Conservation (phyloP, 1,140 invertebrate genomes). For the Nasonia vitripennis region DNA sequence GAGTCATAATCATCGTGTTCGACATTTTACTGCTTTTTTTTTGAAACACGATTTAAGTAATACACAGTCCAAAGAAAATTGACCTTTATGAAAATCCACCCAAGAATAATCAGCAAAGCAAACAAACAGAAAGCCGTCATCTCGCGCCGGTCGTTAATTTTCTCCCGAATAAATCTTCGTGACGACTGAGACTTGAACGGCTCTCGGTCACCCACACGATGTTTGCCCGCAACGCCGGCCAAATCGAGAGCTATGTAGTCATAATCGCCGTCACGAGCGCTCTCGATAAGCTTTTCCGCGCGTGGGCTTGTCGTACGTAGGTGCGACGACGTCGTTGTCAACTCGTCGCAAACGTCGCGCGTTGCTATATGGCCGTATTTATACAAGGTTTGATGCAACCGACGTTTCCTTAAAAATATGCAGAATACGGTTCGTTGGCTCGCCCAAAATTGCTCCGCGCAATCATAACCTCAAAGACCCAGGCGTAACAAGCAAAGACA, state of each 20-base stretch:
- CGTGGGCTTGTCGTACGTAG: background rate
- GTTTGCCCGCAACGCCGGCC: background rate
- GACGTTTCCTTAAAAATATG: background rate
- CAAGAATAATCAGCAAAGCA: background rate
- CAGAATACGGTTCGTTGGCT: no score
- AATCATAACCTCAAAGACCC: no score
- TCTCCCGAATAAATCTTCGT: constrained; percentile 21
- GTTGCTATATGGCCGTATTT: no score
- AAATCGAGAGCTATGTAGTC: constrained; percentile 28
- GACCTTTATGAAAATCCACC: no score
- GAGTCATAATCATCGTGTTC: no score
- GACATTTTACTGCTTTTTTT: no score
- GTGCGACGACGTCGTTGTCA: no score
- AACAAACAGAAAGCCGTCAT: constrained; percentile 18
- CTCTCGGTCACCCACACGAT: background rate
- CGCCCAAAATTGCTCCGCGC: no score
- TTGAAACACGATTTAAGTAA: no score
- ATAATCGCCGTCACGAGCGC: background rate
- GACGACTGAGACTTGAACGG: background rate
- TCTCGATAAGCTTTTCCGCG: constrained; percentile 17
- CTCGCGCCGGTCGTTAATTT: background rate
- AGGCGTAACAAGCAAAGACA: background rate
- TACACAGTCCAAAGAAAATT: no score
- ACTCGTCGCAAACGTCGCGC: background rate
- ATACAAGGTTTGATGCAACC: no score